Base-by-base conservation (phyloP, 2,888 invertebrate species). In the Latrodectus hesperus region DNA sequence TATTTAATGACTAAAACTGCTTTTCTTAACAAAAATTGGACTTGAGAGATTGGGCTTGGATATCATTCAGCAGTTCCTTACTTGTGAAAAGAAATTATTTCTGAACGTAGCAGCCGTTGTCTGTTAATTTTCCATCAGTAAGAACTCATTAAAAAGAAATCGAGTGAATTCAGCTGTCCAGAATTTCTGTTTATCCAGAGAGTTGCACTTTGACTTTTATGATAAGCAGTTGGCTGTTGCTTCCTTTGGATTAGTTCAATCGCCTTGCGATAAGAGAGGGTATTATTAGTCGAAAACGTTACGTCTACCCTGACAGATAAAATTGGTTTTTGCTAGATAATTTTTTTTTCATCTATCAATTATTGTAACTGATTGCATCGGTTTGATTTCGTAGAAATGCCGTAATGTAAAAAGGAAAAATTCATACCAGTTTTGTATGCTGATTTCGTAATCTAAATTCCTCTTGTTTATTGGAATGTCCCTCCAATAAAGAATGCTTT, bases 181-280 rank as follows among this genome's bases (percentile, higher is more conserved):
- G 71, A 49, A 52, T 55, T 67, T 68, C 26, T 87, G 86, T 86
- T 77, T 87, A 81, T 70, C 71, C 38, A 81, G 81, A 81, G 64
- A 77, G 76, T 53, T 77, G 81, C 72, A 87, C 81, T 87, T 87
- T 87, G 86, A 67, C 76, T 73, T 49, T 51, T 14, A 26, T 52
- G 77, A 81, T 81, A 72, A 82, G 55, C 51, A 12, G 26, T 26
- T 17, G 53, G n/a, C 17, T 72, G 51, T 60, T 80, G 22, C 73
- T 51, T 11, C 65, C 22, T 73, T 17, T 79, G 55, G 70, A 79
- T 52, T 53, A 49, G n/a, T 16, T 68, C 14, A 51, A 72, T 10
- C 38, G 11, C 65, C 60, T 60, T 60, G 60, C 10, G 60, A 12
- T 60, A n/a, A n/a, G n/a, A 51, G 65, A 71, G 52, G 49, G 64